These are phyloP conservation scores for Cetonia aurata DNA, from an alignment of 2,888 invertebrate genomes.

Conservation along the genomic window DNA sequence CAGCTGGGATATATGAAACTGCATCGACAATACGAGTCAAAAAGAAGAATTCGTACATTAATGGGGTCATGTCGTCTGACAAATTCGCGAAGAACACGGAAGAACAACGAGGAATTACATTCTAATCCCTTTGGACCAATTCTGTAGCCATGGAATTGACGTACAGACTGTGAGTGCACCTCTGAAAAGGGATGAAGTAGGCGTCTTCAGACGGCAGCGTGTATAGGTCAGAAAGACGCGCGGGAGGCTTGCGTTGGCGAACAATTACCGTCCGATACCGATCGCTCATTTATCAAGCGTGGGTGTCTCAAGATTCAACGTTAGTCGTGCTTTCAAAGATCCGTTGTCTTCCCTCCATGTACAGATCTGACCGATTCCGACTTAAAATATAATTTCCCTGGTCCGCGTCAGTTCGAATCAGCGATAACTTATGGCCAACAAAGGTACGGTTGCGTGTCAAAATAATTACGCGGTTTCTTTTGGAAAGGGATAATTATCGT, in stretches of 20 bases:
- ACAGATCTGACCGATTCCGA: conserved; percentile 20
- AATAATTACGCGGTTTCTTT: conserved; percentile 29
- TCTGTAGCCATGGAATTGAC: not conserved
- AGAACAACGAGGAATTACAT: conserved; percentile 36
- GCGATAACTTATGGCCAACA: not conserved
- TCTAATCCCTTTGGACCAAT: conserved; percentile 9
- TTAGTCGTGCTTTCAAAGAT: conserved; percentile 32
- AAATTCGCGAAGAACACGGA: conserved; percentile 45
- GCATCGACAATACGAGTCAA: conserved; percentile 10
- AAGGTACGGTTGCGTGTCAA: conserved; percentile 31
- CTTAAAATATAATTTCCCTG: conserved; percentile 12
- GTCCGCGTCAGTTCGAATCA: conserved; percentile 1
- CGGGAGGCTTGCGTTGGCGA: conserved; percentile 52
- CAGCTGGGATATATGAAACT: not conserved
- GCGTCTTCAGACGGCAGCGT: conserved; percentile 49
- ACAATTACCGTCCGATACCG: conserved; percentile 52
- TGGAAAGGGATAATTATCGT: conserved; percentile 28
- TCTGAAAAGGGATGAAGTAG: conserved; percentile 45
- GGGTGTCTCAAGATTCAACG: conserved; percentile 25
- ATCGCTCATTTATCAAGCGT: conserved; percentile 50
- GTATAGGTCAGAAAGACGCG: conserved; percentile 53
- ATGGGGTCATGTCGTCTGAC: conserved; percentile 43
- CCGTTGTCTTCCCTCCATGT: conserved; percentile 35
- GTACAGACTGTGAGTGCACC: conserved; percentile 29
- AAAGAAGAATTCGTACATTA: conserved; percentile 7